Percentiles rank a stretch among this genome's conserved stretches.
These are phyloP conservation scores for Corythucha ciliata DNA, from an alignment of 2,888 invertebrate genomes.

Conservation along the genomic window DNA sequence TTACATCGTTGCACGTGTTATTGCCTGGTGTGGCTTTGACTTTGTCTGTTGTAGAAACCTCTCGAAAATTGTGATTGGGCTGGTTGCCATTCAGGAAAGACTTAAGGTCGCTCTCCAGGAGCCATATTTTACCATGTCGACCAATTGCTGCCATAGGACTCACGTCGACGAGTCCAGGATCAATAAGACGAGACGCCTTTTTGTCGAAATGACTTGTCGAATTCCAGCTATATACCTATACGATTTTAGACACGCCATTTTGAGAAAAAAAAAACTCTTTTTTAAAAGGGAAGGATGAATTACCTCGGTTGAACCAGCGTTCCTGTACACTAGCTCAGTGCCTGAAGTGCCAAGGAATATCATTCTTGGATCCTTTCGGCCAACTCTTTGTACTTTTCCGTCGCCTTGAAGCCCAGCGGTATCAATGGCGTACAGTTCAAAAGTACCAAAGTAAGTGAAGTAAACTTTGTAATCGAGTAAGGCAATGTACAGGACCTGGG, in stretches of 20 bases:
- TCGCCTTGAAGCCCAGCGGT: constrained; percentile 44
- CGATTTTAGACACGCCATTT: too few relatives aligned
- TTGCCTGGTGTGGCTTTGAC: too few relatives aligned
- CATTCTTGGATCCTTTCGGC: constrained; percentile 48
- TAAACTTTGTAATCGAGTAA: constrained; percentile 52
- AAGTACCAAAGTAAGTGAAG: constrained; percentile 54
- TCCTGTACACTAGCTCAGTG: constrained; percentile 35
- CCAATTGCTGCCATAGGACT: constrained; percentile 27
- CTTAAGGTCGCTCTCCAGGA: constrained; percentile 36
- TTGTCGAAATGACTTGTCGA: too few relatives aligned
- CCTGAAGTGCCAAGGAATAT: constrained; percentile 55
- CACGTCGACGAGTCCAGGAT: constrained; percentile 21
- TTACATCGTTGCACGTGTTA: too few relatives aligned
- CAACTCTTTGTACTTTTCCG: constrained; percentile 43
- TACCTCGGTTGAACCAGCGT: constrained; percentile 12
- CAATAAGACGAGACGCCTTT: too few relatives aligned
- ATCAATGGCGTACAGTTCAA: constrained; percentile 54
- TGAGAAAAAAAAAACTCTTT: too few relatives aligned
- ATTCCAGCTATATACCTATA: too few relatives aligned
- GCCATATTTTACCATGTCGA: constrained; percentile 32
- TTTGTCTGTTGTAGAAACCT: too few relatives aligned
- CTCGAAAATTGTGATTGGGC: constrained; percentile 15
- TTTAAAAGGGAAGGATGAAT: too few relatives aligned
- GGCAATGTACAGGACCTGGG: constrained; percentile 57
- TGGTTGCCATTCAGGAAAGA: constrained; percentile 34